Conservation (phyloP, 2,113 vertebrate genomes). For the Arothron firmamentum region DNA sequence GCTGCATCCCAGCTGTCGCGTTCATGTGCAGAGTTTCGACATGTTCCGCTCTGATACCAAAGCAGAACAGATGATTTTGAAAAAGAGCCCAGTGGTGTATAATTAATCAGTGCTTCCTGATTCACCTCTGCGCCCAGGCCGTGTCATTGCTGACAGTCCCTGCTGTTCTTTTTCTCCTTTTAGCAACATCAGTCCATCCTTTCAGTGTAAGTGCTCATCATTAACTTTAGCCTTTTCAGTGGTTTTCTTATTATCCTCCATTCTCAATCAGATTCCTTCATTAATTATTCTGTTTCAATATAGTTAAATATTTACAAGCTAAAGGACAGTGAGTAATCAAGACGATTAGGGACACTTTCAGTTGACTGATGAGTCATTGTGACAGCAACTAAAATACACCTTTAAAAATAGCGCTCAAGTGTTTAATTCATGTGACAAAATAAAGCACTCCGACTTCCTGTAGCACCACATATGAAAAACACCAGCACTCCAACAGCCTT, state of each 20-base stretch:
- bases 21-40: conserved; percentile 12
- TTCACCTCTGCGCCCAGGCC: conserved; percentile 2
- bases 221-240: no score
- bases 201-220: not conserved
- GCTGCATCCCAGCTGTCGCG: conserved; percentile 12
- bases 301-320: conserved; percentile 22
- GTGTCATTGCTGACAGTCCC: conserved; percentile 25
- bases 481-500: no score
- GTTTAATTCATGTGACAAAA: conserved; percentile 2
- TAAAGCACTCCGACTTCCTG: not conserved
- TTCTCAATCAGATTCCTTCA: not conserved
- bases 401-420: conserved; percentile 1
- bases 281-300: not conserved
- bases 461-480: not conserved
- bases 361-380: conserved; percentile 9
- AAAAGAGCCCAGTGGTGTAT: conserved; percentile 26
- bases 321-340: conserved; percentile 4
- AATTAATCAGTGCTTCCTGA: conserved; percentile 29
- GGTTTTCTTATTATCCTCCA: no score
- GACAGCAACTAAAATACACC: not conserved
- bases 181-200: conserved; percentile 5
- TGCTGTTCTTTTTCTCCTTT: conserved; percentile 20
- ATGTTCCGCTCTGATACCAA: conserved; percentile 4
- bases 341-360: conserved; percentile 23
- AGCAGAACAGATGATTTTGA: conserved; percentile 19